phyloP scores from a whole-genome alignment of 2,888 invertebrate species.

The Heteropelma amictum region DNA sequence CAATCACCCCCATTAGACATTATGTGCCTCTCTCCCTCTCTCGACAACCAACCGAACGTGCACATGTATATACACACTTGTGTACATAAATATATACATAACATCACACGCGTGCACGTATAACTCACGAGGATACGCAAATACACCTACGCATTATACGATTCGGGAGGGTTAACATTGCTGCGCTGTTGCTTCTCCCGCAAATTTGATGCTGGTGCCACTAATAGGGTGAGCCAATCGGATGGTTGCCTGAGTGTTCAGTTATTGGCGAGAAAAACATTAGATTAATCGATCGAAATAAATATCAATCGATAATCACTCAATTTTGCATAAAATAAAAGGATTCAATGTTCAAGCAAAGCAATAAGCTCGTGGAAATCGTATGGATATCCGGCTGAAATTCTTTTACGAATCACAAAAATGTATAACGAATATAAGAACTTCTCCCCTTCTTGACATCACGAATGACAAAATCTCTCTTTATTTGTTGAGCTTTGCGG shows the following conservation, averaged over 20 bases:
- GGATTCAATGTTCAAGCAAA: neutral
- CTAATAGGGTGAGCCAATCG: conserved; percentile 17
- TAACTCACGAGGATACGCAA: conserved; percentile 58
- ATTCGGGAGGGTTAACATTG: conserved; percentile 47
- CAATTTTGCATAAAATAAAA: neutral
- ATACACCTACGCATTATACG: conserved; percentile 56
- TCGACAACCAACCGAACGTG: conserved; percentile 50
- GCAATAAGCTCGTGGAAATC: conserved; percentile 16
- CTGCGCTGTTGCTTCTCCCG: conserved; percentile 53
- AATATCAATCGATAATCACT: neutral
- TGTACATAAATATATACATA: conserved; percentile 44
- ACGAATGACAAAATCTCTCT: conserved; percentile 9
- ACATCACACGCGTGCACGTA: too few species aligned
- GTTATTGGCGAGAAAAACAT: conserved; percentile 16
- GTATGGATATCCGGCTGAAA: conserved; percentile 58
- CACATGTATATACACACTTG: neutral
- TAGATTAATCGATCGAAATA: too few species aligned
- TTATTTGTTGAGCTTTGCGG: conserved; percentile 22
- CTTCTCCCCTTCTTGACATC: conserved; percentile 1
- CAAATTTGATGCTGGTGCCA: conserved; percentile 38
- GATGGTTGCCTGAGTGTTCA: neutral
- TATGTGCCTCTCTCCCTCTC: conserved; percentile 71
- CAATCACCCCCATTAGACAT: conserved; percentile 78
- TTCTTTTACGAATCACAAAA: neutral
- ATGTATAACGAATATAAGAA: conserved; percentile 1